These are phyloP conservation scores for Eubasilissa splendida DNA, from an alignment of 2,888 invertebrate genomes.

Conservation along the genomic window DNA sequence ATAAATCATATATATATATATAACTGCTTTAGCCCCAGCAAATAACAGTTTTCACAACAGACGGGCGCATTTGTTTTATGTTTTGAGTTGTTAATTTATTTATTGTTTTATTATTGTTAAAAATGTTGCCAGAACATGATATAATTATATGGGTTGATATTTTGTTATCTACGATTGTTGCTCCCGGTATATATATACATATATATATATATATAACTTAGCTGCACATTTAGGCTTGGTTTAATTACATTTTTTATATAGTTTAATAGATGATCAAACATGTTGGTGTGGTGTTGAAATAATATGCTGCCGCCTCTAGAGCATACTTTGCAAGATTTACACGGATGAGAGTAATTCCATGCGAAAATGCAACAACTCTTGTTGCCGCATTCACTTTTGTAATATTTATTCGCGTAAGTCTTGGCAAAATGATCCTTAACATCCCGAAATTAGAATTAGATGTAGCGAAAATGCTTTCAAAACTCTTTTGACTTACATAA, in stretches of 20 bases:
- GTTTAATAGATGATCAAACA: conserved; percentile 29
- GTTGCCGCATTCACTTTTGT: background rate
- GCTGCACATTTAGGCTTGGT: conserved; percentile 46
- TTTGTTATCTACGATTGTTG: conserved; percentile 59
- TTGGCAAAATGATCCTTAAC: conserved; percentile 33
- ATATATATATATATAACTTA: conserved; percentile 45
- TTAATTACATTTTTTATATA: conserved; percentile 18
- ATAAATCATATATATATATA: too few species aligned
- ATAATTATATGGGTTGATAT: conserved; percentile 12
- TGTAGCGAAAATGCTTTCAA: conserved; percentile 42
- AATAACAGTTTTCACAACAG: too few species aligned
- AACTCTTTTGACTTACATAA: background rate
- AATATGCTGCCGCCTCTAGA: conserved; percentile 34
- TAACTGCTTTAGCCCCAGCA: too few species aligned
- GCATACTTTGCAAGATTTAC: conserved; percentile 14
- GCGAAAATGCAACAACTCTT: background rate
- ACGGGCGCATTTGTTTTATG: too few species aligned
- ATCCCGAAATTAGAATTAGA: conserved; percentile 45
- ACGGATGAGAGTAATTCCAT: background rate
- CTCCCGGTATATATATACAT: conserved; percentile 58
- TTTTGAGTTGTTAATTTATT: too few species aligned
- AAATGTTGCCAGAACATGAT: background rate
- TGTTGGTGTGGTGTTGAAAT: conserved; percentile 33
- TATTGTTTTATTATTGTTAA: background rate
- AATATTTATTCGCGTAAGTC: conserved; percentile 17